Conservation (phyloP, 2,888 invertebrate genomes). For the Cheilosia urbana region DNA sequence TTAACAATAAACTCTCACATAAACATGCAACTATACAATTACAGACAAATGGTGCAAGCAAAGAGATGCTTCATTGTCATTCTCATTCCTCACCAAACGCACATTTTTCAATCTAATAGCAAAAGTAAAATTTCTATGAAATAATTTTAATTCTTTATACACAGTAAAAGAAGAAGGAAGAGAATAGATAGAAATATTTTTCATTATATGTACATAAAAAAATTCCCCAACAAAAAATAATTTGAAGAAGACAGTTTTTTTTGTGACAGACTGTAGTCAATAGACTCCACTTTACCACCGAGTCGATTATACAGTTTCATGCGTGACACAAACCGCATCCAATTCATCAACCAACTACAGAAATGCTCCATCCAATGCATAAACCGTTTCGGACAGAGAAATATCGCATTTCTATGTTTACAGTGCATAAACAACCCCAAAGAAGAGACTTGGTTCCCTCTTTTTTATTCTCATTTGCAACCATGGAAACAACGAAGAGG, state of each 20-base stretch:
- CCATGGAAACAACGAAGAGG: slow-evolving; percentile 16
- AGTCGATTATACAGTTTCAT: slow-evolving; percentile 59
- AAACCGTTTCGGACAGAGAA: slow-evolving; percentile 22
- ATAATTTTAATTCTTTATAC: background rate
- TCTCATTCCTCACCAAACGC: background rate
- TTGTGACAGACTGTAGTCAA: slow-evolving; percentile 31
- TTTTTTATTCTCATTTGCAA: slow-evolving; percentile 2
- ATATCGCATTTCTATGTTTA: slow-evolving; percentile 38
- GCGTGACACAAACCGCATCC: slow-evolving; percentile 61
- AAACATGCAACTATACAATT: slow-evolving; percentile 18
- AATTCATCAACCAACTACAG: slow-evolving; percentile 7
- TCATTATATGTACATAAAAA: slow-evolving; percentile 28
- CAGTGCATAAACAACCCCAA: slow-evolving; percentile 26
- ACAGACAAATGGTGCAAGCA: slow-evolving; percentile 24
- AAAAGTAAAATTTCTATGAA: background rate
- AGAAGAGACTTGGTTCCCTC: slow-evolving; percentile 5
- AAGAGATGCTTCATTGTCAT: background rate
- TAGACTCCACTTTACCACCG: slow-evolving; percentile 35
- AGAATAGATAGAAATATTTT: slow-evolving; percentile 21
- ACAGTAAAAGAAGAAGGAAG: slow-evolving; percentile 54
- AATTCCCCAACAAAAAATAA: slow-evolving; percentile 14
- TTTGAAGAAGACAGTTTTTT: slow-evolving; percentile 14
- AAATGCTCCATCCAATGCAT: slow-evolving; percentile 11
- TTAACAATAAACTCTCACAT: background rate
- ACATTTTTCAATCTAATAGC: background rate